Conservation (phyloP, 2,888 invertebrate species). For the Zele albiditarsus region DNA sequence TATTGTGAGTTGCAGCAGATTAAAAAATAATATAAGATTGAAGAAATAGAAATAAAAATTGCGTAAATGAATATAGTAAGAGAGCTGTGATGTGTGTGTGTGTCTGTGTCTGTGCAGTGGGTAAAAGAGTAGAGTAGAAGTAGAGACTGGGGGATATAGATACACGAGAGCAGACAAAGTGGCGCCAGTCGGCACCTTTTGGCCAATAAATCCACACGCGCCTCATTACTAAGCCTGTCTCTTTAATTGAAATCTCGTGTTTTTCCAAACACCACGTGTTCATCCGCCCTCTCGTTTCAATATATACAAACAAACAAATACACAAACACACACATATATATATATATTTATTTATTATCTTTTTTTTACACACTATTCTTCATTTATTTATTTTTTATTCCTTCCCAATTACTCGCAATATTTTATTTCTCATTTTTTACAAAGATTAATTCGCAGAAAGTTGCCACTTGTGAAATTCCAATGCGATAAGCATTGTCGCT, state of each 20-base stretch:
- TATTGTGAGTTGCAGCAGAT: too few relatives aligned
- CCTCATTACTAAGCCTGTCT: conserved; percentile 77
- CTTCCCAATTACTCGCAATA: conserved; percentile 1
- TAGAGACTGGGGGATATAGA: conserved; percentile 12
- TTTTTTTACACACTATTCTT: background rate
- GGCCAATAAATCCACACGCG: conserved; percentile 67
- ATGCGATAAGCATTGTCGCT: conserved; percentile 1
- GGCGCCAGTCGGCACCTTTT: conserved; percentile 56
- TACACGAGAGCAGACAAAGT: conserved; percentile 57
- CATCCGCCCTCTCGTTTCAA: background rate
- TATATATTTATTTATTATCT: background rate
- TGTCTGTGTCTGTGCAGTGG: too few relatives aligned
- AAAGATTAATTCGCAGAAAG: background rate
- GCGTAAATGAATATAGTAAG: too few relatives aligned
- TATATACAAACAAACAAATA: too few relatives aligned
- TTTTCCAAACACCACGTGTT: conserved; percentile 61
- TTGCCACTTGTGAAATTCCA: background rate
- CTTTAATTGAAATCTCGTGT: conserved; percentile 79
- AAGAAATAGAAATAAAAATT: too few relatives aligned
- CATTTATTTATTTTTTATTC: background rate
- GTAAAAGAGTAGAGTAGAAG: background rate
- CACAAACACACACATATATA: background rate
- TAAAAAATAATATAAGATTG: too few relatives aligned
- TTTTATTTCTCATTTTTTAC: background rate
- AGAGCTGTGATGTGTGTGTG: too few relatives aligned